Evolutionary conservation across 2,888 invertebrate species (phyloP).

Genomic region (Agrypnus murinus): DNA sequence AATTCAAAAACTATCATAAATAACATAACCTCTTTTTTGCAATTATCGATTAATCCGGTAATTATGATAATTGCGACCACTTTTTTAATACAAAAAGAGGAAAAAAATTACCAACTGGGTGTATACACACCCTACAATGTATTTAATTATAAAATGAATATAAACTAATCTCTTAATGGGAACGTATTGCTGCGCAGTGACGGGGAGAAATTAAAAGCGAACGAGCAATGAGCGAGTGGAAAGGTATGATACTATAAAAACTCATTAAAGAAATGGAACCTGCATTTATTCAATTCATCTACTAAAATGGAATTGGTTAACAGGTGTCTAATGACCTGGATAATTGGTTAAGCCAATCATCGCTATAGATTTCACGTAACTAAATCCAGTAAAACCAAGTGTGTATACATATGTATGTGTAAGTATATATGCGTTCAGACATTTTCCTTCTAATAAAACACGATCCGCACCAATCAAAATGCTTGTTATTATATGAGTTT

Average conservation of each 20-base stretch:
- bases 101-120: no score
- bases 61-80: no score
- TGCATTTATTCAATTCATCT: slow-evolving; percentile 21
- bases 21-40: no score
- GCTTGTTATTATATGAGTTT: neutral
- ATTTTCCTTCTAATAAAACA: slow-evolving; percentile 4
- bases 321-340: slow-evolving; percentile 38
- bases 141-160: slow-evolving; percentile 10
- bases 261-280: slow-evolving; percentile 37
- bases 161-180: slow-evolving; percentile 29
- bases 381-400: slow-evolving; percentile 7
- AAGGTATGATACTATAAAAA: slow-evolving; percentile 21
- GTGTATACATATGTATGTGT: neutral
- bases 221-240: slow-evolving; percentile 10
- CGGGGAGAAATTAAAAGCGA: slow-evolving; percentile 21
- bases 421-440: slow-evolving; percentile 14
- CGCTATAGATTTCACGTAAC: slow-evolving; percentile 1
- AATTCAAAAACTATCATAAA: no score
- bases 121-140: no score
- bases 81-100: no score
- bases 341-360: slow-evolving; percentile 24
- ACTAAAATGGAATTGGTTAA: slow-evolving; percentile 18
- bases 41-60: no score
- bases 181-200: slow-evolving; percentile 10
- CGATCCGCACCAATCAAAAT: slow-evolving; percentile 11